Conservation (phyloP, 2,797 vertebrate species). For the Antrozous pallidus region DNA sequence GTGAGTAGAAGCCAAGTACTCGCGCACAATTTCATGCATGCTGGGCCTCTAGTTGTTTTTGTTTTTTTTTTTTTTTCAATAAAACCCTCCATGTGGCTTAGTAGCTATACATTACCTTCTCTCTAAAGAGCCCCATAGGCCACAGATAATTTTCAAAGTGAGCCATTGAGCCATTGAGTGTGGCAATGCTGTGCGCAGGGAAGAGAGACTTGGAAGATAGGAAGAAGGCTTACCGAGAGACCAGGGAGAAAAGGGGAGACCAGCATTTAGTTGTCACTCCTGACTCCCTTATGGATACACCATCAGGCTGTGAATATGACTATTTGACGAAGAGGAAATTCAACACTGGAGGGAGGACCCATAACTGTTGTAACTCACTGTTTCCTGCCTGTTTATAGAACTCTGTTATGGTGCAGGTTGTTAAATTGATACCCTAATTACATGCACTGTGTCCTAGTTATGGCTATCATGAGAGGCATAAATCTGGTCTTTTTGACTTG, state of each 20-base stretch:
- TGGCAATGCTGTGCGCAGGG: too few relatives aligned
- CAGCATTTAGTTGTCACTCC: not conserved
- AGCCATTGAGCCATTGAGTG: not conserved
- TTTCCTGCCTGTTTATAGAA: not conserved
- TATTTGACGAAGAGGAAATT: not conserved
- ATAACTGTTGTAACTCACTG: not conserved
- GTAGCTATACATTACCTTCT: not conserved
- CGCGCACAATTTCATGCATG: too few relatives aligned
- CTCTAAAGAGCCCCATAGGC: not conserved
- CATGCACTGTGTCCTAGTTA: not conserved
- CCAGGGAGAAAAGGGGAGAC: not conserved
- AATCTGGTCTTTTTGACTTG: not conserved
- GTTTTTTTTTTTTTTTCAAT: not conserved
- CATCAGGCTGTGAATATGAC: not conserved
- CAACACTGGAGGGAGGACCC: not conserved
- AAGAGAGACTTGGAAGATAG: accelerated
- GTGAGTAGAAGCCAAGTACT: too few relatives aligned
- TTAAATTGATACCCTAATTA: slow-evolving; percentile 34
- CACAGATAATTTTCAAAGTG: not conserved
- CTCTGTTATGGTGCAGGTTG: not conserved
- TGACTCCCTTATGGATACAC: not conserved
- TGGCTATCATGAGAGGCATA: not conserved
- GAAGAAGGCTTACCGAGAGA: not conserved
- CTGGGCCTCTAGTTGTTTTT: not conserved
- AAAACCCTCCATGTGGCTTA: not conserved